Evolutionary conservation across 2,888 invertebrate species (phyloP), one percentile per base, ranked within the genome.

Genomic region (Amphimallon solstitiale): DNA sequence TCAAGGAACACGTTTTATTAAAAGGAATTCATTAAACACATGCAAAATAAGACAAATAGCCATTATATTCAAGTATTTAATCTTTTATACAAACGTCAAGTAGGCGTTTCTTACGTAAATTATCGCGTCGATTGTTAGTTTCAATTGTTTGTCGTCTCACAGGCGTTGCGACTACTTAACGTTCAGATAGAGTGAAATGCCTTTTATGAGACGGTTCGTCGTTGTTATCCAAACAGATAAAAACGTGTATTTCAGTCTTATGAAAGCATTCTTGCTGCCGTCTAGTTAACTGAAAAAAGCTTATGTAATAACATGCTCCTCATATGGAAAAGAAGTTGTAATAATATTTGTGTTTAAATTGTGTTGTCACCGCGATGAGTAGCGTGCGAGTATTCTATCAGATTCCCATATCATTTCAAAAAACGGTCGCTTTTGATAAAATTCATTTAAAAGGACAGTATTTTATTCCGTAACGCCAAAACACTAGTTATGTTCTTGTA

Each of bases 181-280:
- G 29, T 45, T 19, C 21, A 29, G 56, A 59, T 59, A 43, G 17
- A 23, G 37, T 19, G 52, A 35, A 52, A 35, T 35, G 45, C 56
- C 56, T 59, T 59, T 45, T 59, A 59, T 43, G 29, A 45, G 43
- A 43, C 21, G 56, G 21, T 59, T 43, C 56, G n/a, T 43, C 15
- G 56, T 59, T 59, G 56, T 59, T 59, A 59, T 59, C 29, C 43
- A 59, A 59, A 59, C 64, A 64, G 54, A 64, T 64, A 64, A 64
- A 54, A 64, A 64, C 64, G 64, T 64, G 52, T 54, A 46, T 54
- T 64, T 43, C 34, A 56, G 23, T 64, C 43, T 45, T 64, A 54
- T 43, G 54, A 64, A 64, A 64, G 48, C 52, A 64, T 43, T 64
- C 54, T 15, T 51, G 38, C 49, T 62, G 40, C 40, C 62, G 17